A percentile compares a stretch with the other conserved stretches of the same genome.
These are phyloP conservation scores for Grammomys dolichurus DNA, from an alignment of 2,113 vertebrate genomes.

Conservation along the genomic window DNA sequence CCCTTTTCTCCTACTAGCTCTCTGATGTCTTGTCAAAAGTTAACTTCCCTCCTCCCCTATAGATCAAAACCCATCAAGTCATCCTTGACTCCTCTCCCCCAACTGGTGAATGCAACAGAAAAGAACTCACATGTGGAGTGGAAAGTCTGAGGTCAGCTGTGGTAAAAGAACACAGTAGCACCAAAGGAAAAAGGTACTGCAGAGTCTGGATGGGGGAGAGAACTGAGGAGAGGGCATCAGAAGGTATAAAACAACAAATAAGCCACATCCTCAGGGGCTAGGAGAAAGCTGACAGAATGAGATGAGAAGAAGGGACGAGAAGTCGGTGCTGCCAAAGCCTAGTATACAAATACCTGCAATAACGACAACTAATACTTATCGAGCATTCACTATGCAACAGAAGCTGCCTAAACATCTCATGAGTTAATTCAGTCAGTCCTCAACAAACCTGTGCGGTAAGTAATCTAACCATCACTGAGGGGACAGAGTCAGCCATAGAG, in stretches of 20 bases:
- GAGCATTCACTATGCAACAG: not conserved
- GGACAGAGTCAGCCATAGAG: not conserved
- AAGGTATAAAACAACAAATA: not conserved
- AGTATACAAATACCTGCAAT: not conserved
- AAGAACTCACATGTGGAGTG: not conserved
- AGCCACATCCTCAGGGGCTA: not conserved
- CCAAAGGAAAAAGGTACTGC: not conserved
- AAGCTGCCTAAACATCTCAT: not conserved
- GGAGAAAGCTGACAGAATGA: not conserved
- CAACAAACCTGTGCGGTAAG: not conserved
- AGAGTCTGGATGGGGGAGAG: not conserved
- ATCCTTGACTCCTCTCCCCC: not conserved
- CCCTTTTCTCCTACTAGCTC: not conserved
- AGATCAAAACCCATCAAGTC: not conserved
- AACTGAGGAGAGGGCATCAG: not conserved
- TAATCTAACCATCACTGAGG: not conserved
- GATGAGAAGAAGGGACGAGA: not conserved
- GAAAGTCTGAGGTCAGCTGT: not conserved
- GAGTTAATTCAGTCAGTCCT: not conserved
- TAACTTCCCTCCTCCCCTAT: not conserved
- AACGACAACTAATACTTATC: not conserved
- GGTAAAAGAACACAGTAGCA: not conserved
- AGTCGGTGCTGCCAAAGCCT: not conserved
- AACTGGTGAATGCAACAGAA: not conserved
- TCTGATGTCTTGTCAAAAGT: not conserved